Base-by-base conservation (phyloP, 2,113 vertebrate genomes). In the Cebidichthys violaceus region DNA sequence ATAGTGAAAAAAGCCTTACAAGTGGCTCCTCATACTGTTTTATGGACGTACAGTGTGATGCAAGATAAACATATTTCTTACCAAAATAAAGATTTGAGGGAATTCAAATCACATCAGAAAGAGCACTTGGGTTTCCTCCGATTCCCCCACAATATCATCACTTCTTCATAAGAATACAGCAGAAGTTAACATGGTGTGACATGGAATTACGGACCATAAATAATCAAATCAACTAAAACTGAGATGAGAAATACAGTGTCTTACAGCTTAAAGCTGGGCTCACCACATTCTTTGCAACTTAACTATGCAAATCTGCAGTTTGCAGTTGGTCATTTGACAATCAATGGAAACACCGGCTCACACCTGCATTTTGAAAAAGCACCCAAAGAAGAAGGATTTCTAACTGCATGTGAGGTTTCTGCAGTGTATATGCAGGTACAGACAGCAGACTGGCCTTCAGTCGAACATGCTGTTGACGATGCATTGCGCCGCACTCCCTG, bases 81-180 rank as follows among this genome's bases (percentile, higher is more conserved):
- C 18, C 67, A 81, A 83, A 86, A 81, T 73, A 85, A 62, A 84
- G 11, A 74, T 75, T 39, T 70, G 17, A 75, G 54, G 18, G 33
- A 60, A 57, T 82, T 57, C 20, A 24, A 88, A 78, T 73, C 75
- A 57, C 29, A 55, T 59, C 59, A 72, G 14, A 84, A 93, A 94
- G 90, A 92, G 90, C 90, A 94, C 91, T 92, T 95, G 50, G 84
- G 89, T 89, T 83, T 90, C 50, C 43, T 79, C 18, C n/a, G 14
- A 35, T 71, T 79, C 45, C 43, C n/a, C 47, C 24, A 68, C 41
- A 18, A 20, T 64, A 70, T 82, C 6, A 65, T 33, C 4, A 33
- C 1, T 31, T 47, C 8, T 64, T 81, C 1, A 74, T 66, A 35
- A 82, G 18, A 81, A 45, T 18, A 78, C 22, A 74, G 52, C 69